Base-by-base conservation (phyloP, 2,888 invertebrate species). In the Drosophila cognata region DNA sequence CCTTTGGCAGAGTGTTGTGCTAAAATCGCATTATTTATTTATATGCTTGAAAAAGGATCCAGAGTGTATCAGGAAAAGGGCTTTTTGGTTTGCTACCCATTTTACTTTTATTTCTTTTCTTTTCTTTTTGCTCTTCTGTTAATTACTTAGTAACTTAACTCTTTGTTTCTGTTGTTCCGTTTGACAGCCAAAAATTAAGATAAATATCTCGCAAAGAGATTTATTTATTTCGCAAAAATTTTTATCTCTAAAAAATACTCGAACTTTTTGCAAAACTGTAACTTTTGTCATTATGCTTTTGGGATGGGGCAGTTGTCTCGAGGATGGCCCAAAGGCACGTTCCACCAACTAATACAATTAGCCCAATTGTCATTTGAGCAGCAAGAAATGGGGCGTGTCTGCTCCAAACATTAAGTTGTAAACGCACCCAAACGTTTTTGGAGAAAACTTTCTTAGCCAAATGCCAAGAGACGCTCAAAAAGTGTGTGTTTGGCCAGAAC, bases 1-100 rank as follows among this genome's bases (percentile, higher is more conserved):
- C 59, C 33, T 51, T 59, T 38, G 71, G 63, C 63, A 57, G 58
- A 66, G 71, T 71, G 74, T 79, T 71, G 60, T 72, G 64, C 69
- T 74, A 71, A 73, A 89, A 89, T 80, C 90, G 81, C 74, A 75
- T 86, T 88, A 90, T 88, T 90, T 88, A 81, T 89, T 89, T 90
- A 78, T 71, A 35, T 75, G 71, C 66, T 73, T 56, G 51, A 56
- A 61, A 79, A 65, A 70, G 66, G 66, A 48, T 43, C 43, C 56
- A 29, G 52, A 38, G 35, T 33, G 41, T 18, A 10, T 36, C 33
- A 68, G 41, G 48, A 70, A 77, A 72, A 71, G 64, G 66, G 51
- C 70, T 71, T 69, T 70, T 73, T 43, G 52, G 57, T 57, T 60
- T 61, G 16, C 64, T 41, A 13, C 43, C 56, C 33, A 29, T 31